Conservation (phyloP, 2,888 invertebrate species). For the Athalia circularis region DNA sequence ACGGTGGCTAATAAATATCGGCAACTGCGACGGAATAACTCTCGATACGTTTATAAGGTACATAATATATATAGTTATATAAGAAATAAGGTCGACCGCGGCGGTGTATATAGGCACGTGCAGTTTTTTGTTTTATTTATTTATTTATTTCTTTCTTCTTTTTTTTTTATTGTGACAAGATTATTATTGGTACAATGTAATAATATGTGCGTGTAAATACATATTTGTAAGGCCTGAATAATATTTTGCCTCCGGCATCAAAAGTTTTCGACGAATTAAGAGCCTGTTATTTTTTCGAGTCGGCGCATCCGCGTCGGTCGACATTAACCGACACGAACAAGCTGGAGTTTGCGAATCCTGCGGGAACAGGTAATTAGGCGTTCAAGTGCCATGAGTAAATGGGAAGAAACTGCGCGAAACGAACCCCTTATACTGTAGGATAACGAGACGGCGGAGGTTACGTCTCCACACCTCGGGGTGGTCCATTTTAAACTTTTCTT, state of each 20-base stretch:
- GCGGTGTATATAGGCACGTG: no score
- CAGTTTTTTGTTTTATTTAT: no score
- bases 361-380: conserved; percentile 57
- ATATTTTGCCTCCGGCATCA: no score
- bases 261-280: no score
- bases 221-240: no score
- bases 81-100: conserved; percentile 37
- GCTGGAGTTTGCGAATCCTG: neutral
- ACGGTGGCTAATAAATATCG: conserved; percentile 67
- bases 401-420: conserved; percentile 54
- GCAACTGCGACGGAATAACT: conserved; percentile 52
- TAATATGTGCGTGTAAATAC: no score
- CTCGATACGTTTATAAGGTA: conserved; percentile 49
- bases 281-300: neutral
- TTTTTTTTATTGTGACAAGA: conserved; percentile 60
- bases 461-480: neutral
- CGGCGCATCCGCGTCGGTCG: neutral
- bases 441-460: conserved; percentile 7
- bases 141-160: no score
- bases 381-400: conserved; percentile 56
- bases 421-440: neutral
- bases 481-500: no score
- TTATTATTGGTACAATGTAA: conserved; percentile 64
- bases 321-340: neutral
- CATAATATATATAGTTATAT: no score